Evolutionary conservation across 2,113 vertebrate genomes (phyloP).

Genomic region (Mastomys natalensis): DNA sequence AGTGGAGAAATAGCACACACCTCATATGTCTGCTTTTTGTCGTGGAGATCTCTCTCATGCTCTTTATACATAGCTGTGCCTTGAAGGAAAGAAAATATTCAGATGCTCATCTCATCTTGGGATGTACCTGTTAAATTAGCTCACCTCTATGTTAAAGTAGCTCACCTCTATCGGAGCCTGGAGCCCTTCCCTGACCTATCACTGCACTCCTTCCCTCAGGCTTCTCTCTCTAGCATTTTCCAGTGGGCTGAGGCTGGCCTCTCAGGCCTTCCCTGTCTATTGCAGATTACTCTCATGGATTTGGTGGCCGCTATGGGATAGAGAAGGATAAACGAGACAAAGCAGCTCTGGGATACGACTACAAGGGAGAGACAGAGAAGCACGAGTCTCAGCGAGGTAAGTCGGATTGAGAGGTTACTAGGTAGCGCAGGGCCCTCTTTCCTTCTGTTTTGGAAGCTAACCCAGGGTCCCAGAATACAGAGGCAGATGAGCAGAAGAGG

Average conservation of each 20-base stretch:
- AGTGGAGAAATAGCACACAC: neutral
- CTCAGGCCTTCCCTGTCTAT: constrained; percentile 53
- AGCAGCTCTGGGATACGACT: constrained; percentile 92
- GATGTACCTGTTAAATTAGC: neutral
- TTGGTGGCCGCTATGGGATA: constrained; percentile 93
- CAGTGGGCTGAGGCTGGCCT: neutral
- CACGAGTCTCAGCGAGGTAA: constrained; percentile 94
- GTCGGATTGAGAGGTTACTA: neutral
- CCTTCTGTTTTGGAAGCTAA: neutral
- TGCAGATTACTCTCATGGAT: constrained; percentile 93
- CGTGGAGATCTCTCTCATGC: neutral
- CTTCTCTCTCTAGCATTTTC: neutral
- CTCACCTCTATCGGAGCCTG: no score
- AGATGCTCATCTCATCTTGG: constrained; percentile 14
- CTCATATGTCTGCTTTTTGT: neutral
- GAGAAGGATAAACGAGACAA: constrained; percentile 94
- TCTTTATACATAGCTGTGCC: neutral
- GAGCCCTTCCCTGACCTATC: neutral
- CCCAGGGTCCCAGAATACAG: neutral
- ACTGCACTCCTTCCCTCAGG: neutral
- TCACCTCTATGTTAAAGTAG: neutral
- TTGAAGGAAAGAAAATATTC: neutral
- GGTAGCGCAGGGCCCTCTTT: neutral
- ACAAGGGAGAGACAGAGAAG: constrained; percentile 92
- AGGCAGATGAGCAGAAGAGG: neutral